Evolutionary conservation across 1,140 invertebrate genomes (phyloP).

Genomic region (Plutomurus gul): DNA sequence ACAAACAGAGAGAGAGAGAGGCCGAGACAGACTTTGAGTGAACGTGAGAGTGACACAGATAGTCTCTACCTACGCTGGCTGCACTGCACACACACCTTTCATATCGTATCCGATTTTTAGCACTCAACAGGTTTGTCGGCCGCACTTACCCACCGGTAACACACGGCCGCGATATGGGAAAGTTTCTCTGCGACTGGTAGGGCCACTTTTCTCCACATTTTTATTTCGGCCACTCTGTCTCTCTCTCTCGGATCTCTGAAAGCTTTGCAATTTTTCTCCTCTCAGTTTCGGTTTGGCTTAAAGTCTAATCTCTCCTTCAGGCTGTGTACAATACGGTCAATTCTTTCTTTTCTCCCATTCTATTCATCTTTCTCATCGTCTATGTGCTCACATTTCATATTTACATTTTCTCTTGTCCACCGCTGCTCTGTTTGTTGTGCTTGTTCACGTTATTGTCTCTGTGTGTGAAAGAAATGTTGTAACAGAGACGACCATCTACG

Average conservation of each 20-base stretch:
- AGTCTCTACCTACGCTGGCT: neutral
- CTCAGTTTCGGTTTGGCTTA: conserved; percentile 8
- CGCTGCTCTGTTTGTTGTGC: neutral
- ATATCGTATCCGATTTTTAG: conserved; percentile 24
- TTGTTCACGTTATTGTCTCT: neutral
- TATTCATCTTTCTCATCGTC: no score
- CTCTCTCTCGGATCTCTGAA: no score
- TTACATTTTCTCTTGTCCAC: neutral
- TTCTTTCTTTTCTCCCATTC: neutral
- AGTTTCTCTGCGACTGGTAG: neutral
- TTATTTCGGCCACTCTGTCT: conserved; percentile 25
- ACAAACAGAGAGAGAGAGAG: no score
- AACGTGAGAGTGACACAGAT: conserved; percentile 25
- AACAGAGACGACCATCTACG: no score
- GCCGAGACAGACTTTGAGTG: no score
- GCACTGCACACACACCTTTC: no score
- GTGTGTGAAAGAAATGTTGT: conserved; percentile 23
- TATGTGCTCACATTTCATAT: conserved; percentile 8
- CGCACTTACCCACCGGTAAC: neutral
- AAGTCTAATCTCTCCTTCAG: conserved; percentile 20
- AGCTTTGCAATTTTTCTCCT: conserved; percentile 6
- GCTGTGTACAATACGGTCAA: conserved; percentile 20
- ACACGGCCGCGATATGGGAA: neutral
- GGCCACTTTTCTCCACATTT: conserved; percentile 4
- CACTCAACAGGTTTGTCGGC: conserved; percentile 1